phyloP scores from a whole-genome alignment of 2,797 vertebrate species.

The Gymnopithys bicolor region DNA sequence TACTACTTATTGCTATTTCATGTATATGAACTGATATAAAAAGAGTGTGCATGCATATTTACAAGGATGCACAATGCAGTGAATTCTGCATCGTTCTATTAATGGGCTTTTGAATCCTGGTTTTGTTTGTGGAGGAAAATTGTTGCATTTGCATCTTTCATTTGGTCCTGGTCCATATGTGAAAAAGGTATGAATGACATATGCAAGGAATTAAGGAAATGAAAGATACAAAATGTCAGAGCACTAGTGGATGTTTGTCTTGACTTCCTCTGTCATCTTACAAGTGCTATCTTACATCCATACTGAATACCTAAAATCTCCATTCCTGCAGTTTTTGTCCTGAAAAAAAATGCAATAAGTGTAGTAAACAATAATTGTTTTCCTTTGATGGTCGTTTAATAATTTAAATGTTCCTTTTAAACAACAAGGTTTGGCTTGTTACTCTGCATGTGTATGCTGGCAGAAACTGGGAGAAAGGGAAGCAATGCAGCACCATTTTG shows the following conservation, averaged over 20 bases:
- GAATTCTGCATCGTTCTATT: not conserved
- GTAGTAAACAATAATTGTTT: not conserved
- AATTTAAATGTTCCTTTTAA: not conserved
- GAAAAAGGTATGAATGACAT: not conserved
- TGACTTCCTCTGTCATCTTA: not conserved
- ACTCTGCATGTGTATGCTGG: not conserved
- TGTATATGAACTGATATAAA: not conserved
- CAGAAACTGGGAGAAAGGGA: not conserved
- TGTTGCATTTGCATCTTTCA: not conserved
- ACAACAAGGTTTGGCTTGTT: not conserved
- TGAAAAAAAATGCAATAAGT: not conserved
- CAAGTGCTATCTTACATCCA: not conserved
- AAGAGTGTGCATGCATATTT: not conserved
- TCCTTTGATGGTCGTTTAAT: not conserved
- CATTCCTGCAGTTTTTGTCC: not conserved
- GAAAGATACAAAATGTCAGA: not conserved
- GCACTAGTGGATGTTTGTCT: not conserved
- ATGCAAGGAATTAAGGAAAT: not conserved
- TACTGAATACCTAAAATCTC: not conserved
- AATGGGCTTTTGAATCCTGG: not conserved
- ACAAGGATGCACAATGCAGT: not conserved
- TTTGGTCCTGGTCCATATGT: not conserved
- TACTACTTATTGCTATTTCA: constrained; percentile 28
- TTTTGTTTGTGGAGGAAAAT: not conserved
- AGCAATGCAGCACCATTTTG: not conserved